Percentiles rank a stretch among this genome's conserved stretches.
phyloP scores from a whole-genome alignment of 2,113 vertebrate species.

The Anarrhichthys ocellatus region DNA sequence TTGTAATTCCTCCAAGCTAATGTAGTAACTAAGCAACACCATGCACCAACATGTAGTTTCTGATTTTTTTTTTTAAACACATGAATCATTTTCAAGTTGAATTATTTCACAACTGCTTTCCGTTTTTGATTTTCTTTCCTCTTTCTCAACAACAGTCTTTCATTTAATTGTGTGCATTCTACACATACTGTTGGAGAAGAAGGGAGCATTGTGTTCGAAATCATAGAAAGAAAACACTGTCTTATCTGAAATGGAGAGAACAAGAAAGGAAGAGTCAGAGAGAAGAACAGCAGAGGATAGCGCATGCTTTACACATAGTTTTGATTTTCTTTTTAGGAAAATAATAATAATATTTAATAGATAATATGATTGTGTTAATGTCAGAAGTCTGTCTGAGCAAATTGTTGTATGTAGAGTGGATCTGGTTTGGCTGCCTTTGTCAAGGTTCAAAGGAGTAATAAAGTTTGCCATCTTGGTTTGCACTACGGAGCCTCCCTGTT shows the following conservation, averaged over 20 bases:
- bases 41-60: not conserved
- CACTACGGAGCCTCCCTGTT: too few relatives aligned
- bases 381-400: not conserved
- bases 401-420: not conserved
- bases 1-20: not conserved
- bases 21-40: slow-evolving; percentile 33
- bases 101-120: slow-evolving; percentile 3
- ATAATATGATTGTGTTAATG: not conserved
- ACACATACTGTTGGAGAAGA: not conserved
- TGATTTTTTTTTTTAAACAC: not conserved
- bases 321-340: not conserved
- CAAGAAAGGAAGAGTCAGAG: not conserved
- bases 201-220: slow-evolving; percentile 7
- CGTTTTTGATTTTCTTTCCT: not conserved
- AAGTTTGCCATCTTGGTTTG: too few relatives aligned
- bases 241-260: slow-evolving; percentile 6
- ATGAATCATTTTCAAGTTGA: not conserved
- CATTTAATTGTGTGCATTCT: not conserved
- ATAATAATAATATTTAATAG: not conserved
- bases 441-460: not conserved
- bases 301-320: not conserved
- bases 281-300: not conserved
- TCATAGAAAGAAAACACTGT: not conserved
- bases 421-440: not conserved
- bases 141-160: not conserved